phyloP scores from a whole-genome alignment of 2,888 invertebrate species.

The Podotricha telesiphe region DNA sequence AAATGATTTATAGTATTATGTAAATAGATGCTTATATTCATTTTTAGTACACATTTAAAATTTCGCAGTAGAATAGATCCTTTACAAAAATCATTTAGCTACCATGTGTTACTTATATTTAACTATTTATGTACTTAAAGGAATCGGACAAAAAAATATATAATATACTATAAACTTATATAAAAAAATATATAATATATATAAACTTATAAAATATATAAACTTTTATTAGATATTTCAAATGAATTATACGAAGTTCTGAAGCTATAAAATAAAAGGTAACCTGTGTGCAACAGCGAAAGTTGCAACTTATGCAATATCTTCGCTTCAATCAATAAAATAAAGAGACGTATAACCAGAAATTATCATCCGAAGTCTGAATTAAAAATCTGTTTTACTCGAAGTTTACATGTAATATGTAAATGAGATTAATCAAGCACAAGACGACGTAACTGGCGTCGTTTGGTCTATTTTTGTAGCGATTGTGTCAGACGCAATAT shows the following conservation, averaged over 20 bases:
- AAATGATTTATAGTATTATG: not conserved
- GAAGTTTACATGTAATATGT: not conserved
- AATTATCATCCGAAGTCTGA: not conserved
- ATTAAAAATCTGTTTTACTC: conserved; percentile 3
- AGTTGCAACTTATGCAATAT: not conserved
- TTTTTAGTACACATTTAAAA: not conserved
- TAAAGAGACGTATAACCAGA: conserved; percentile 8
- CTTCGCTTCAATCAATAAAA: conserved; percentile 12
- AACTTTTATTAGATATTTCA: not conserved
- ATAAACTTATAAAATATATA: too few species aligned
- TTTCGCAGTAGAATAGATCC: not conserved
- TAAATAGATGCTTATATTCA: not conserved
- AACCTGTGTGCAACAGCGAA: conserved; percentile 6
- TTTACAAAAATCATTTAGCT: not conserved
- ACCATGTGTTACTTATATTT: not conserved
- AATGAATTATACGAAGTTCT: not conserved
- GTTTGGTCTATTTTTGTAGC: not conserved
- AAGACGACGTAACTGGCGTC: not conserved
- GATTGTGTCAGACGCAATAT: too few species aligned
- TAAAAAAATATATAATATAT: too few species aligned
- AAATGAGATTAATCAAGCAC: not conserved
- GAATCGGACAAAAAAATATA: not conserved
- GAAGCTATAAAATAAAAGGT: conserved; percentile 6
- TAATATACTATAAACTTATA: too few species aligned
- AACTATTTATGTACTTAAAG: conserved; percentile 2